Base-by-base conservation (phyloP, 2,888 invertebrate species). In the Nomada fucata region DNA sequence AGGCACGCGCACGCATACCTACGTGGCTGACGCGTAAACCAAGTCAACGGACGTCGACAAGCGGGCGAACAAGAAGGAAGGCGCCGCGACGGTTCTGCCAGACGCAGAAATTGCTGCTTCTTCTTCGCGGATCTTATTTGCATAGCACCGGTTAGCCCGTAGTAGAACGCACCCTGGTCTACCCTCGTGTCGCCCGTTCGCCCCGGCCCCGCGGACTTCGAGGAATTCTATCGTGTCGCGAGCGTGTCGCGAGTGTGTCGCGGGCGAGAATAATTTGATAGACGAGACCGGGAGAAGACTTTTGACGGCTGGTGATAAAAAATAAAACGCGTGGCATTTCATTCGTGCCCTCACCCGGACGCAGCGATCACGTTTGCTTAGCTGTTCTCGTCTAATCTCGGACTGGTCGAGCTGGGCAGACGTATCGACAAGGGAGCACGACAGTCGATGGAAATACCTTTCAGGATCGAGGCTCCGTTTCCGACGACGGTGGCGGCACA, bases 81-180 rank as follows among this genome's bases (percentile, higher is more conserved):
- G 53, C 11, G 18, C 26, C 55, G 57, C 61, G 83, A 76, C 79
- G 64, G 50, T 75, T 65, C 70, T 61, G 60, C 23, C 72, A 47
- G 18, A 20, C 72, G 61, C 42, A 70, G 70, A 78, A 76, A 76
- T 76, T 74, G 74, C 76, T 57, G 53, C 69, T 69, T 72, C 74
- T 84, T 76, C 71, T 67, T 57, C 60, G 59, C 70, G 77, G 44
- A 23, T 83, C 85, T 83, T 81, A 88, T 90, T 87, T 89, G 86
- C 90, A 89, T 89, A 87, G 86, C 89, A 83, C 87, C 90, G 82
- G 84, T 87, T 89, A 86, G 76, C 75, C 63, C 70, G 70, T 80
- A 76, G 85, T 85, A 76, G 86, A 87, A 83, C 67, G 77, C 23
- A 42, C 52, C 55, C 53, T 36, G 36, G 20, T 69, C 50, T 11